Conservation (phyloP, 1,140 invertebrate genomes). For the Helicorthomorpha holstii region DNA sequence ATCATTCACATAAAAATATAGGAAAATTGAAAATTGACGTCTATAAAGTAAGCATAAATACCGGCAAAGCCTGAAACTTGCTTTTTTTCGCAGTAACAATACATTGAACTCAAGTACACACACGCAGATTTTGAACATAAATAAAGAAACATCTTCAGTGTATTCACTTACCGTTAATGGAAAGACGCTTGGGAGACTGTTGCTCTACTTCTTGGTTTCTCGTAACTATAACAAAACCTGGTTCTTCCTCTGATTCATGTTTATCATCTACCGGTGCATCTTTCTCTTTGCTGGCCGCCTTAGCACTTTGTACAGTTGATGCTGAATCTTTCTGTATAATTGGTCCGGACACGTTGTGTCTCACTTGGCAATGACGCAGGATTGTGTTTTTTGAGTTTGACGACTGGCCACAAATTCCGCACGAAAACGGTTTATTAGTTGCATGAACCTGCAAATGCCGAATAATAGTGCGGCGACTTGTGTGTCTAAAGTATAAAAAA, state of each 20-base stretch:
- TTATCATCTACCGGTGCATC: no score
- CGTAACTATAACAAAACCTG: no score
- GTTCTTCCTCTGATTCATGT: no score
- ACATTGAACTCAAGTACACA: no score
- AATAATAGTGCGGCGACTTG: slow-evolving; percentile 13
- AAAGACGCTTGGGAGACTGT: no score
- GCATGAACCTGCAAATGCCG: slow-evolving; percentile 14
- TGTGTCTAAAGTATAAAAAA: slow-evolving; percentile 11
- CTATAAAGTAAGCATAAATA: not conserved
- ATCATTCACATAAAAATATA: no score
- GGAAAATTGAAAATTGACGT: not conserved
- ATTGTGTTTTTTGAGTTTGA: slow-evolving; percentile 15
- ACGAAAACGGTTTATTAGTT: slow-evolving; percentile 12
- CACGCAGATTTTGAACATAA: no score
- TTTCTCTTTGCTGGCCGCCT: no score
- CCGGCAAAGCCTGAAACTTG: not conserved
- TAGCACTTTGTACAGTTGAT: no score
- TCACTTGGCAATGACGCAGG: slow-evolving; percentile 51
- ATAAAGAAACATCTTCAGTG: no score
- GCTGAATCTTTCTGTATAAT: not conserved
- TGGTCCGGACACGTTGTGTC: slow-evolving; percentile 31
- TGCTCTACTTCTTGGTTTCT: no score
- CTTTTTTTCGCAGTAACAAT: not conserved
- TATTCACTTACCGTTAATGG: no score
- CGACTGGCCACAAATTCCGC: slow-evolving; percentile 16